A percentile compares a stretch with the other conserved stretches of the same genome.
phyloP scores from a whole-genome alignment of 2,888 invertebrate species.

The Dexiosoma caninum region DNA sequence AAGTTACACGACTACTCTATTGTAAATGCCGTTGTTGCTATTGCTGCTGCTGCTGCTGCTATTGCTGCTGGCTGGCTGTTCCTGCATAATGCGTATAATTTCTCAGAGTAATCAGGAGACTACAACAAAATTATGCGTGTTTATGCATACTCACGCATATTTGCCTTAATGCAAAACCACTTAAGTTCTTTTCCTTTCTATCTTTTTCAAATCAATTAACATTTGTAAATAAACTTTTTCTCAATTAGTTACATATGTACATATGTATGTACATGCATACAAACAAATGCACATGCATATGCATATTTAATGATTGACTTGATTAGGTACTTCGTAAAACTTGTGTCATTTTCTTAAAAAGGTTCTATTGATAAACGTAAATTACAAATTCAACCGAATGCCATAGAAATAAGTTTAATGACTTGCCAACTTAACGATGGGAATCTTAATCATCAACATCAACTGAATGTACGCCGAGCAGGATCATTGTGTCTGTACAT shows the following conservation, averaged over 20 bases:
- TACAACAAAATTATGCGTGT: conserved; percentile 54
- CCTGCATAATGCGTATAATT: conserved; percentile 51
- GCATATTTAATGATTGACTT: conserved; percentile 39
- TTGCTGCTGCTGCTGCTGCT: conserved; percentile 18
- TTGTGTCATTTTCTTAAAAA: conserved; percentile 45
- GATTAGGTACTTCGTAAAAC: conserved; percentile 28
- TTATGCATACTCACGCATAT: conserved; percentile 42
- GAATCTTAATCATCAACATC: conserved; percentile 20
- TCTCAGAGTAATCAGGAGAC: conserved; percentile 12
- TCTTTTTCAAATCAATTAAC: conserved; percentile 38
- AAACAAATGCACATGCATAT: background rate
- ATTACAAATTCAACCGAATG: conserved; percentile 30
- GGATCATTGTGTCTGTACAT: conserved; percentile 7
- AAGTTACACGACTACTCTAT: conserved; percentile 7
- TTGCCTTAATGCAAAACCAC: background rate
- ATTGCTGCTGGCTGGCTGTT: conserved; percentile 16
- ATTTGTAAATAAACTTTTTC: conserved; percentile 48
- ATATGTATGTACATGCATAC: no score
- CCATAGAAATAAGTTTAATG: conserved; percentile 39
- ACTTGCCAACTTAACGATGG: conserved; percentile 22
- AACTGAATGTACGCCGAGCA: background rate
- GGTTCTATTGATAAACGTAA: conserved; percentile 33
- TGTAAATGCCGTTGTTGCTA: no score
- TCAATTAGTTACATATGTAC: no score
- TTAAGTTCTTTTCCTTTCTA: background rate